A percentile compares a stretch with the other conserved stretches of the same genome.
Conservation (phyloP, 2,888 invertebrate genomes). For the Idaea dimidiata region DNA sequence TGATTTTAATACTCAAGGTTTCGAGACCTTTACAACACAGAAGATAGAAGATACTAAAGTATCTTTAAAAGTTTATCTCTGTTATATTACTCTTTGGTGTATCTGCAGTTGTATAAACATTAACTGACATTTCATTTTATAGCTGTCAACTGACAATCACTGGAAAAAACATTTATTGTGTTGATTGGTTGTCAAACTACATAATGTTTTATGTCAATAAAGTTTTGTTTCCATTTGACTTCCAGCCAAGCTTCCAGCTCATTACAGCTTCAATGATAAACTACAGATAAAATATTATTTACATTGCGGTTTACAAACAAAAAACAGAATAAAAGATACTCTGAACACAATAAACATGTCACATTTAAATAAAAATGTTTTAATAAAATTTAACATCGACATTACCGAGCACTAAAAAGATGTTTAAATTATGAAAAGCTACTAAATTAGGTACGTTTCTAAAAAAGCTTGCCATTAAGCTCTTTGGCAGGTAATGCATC, state of each 20-base stretch:
- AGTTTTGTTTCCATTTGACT: neutral
- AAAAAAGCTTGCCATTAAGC: neutral
- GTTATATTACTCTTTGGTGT: too few species aligned
- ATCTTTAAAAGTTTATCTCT: too few species aligned
- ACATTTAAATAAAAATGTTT: neutral
- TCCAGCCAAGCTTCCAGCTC: neutral
- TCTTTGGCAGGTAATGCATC: neutral
- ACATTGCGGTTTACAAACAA: neutral
- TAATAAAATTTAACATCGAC: neutral
- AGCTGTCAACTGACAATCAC: neutral
- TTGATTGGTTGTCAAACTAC: neutral
- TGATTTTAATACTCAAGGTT: too few species aligned
- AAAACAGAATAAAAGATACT: neutral
- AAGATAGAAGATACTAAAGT: too few species aligned
- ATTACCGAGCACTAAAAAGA: neutral
- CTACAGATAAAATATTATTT: neutral
- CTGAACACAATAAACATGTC: neutral
- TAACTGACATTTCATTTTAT: neutral
- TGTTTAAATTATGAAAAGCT: neutral
- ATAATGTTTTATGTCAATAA: neutral
- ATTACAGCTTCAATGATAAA: neutral
- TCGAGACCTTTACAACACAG: too few species aligned
- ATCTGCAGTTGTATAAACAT: neutral
- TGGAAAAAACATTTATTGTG: neutral
- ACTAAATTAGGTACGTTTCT: neutral